Evolutionary conservation across 2,888 invertebrate genomes (phyloP), one percentile per base, ranked within the genome.

Genomic region (Blastobasis adustella): DNA sequence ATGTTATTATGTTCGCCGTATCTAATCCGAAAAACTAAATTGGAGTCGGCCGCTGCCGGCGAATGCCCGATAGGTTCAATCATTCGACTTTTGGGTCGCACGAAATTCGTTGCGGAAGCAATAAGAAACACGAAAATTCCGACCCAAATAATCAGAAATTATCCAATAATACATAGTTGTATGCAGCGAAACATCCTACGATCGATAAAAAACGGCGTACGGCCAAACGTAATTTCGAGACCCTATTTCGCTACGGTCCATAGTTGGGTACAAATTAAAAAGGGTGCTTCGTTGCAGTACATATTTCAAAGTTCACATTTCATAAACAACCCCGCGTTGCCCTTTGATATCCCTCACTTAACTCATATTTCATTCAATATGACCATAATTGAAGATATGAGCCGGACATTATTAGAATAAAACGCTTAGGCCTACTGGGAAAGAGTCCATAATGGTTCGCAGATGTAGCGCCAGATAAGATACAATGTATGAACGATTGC

Each of bases 11-110:
- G 82, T 85, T 82, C 75, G 85, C 85, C 84, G 87, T 87, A 84
- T 87, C 88, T 87, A 88, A 88, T 88, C 82, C 82, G 78, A 86
- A 88, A 87, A 87, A 87, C 82, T 82, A 88, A 88, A 87, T 87
- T 88, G 87, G 87, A 85, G 79, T 79, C 73, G 74, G 77, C 78
- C 85, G 85, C 88, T 86, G 87, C 84, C 84, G 86, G 85, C 86
- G 72, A 80, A 79, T 80, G 82, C 78, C 79, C 81, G 80, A 83
- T 85, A 84, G 82, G 82, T 85, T 79, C 85, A 82, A 86, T 85
- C 83, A 84, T 82, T 79, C 80, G 75, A 80, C 73, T 85, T 82
- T 77, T 78, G 83, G 85, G 84, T 85, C 85, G 85, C 86, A 88
- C 85, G 86, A 84, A 88, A 86, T 87, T 85, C 80, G 86, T 80